These are phyloP conservation scores for Cuculus canorus DNA, from an alignment of 2,797 vertebrate genomes.

Conservation along the genomic window DNA sequence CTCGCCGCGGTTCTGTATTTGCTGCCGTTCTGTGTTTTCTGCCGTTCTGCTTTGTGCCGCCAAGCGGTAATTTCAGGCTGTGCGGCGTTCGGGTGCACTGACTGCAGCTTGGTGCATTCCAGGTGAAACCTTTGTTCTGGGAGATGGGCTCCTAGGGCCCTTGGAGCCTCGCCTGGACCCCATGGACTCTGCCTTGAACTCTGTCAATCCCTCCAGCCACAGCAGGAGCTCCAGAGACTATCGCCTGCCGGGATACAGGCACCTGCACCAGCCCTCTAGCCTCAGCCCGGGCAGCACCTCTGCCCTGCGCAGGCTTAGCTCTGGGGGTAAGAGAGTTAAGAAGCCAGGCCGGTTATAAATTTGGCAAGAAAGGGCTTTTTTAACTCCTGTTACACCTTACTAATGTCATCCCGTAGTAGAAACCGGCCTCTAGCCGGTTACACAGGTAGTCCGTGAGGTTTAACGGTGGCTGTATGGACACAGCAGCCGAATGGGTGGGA, in stretches of 20 bases:
- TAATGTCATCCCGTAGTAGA: not conserved
- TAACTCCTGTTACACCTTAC: not conserved
- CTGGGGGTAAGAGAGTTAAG: constrained; percentile 73
- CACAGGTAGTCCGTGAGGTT: not conserved
- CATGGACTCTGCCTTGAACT: constrained; percentile 85
- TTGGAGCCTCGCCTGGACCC: constrained; percentile 82
- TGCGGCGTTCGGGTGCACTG: constrained; percentile 7
- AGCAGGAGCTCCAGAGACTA: constrained; percentile 77
- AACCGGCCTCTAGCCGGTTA: not conserved
- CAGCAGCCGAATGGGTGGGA: not conserved
- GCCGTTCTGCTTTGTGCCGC: not conserved
- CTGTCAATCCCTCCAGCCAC: constrained; percentile 79
- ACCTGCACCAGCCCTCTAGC: constrained; percentile 76
- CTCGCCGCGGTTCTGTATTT: not conserved
- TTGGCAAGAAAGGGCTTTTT: not conserved
- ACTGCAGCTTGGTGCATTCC: constrained; percentile 64
- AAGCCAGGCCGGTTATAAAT: not conserved
- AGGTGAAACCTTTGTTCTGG: constrained; percentile 86
- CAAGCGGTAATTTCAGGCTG: not conserved
- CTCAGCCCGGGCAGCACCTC: constrained; percentile 68
- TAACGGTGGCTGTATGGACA: not conserved
- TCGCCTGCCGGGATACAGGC: constrained; percentile 74
- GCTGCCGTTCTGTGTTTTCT: not conserved
- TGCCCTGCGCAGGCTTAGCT: constrained; percentile 74
- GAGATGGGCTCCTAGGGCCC: constrained; percentile 77